Evolutionary conservation across 2,113 vertebrate genomes (phyloP), one percentile per base, ranked within the genome.

Genomic region (Sialia sialis): DNA sequence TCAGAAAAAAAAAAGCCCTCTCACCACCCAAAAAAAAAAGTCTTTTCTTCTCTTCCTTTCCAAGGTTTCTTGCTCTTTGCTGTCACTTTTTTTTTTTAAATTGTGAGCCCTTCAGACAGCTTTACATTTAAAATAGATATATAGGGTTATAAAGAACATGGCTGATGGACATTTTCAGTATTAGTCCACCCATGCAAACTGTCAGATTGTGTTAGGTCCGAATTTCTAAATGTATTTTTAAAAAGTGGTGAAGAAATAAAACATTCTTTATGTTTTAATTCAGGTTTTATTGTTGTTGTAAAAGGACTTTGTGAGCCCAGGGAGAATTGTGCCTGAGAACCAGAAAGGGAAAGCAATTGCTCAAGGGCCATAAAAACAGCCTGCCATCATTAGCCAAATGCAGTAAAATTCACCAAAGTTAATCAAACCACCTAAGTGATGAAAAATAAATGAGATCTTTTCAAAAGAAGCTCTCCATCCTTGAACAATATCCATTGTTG

Each of bases 321-420:
- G 20, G 91, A 94, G 94, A 79, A 63, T 93, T 95, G 67, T 95
- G 84, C 87, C 82, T 86, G 90, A 88, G 95, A 93, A 88, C 75
- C 79, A 93, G 91, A 90, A 96, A 96, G 94, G 84, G 69, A 94
- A 96, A 96, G 91, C 89, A 72, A 56, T 94, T 91, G 91, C 69
- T 64, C 67, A 63, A 94, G 89, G 80, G 80, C 93, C 49, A 29
- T 97, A 95, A 97, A 97, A 94, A 2, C 86, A 94, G 94, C 86
- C 88, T 93, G 94, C 93, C 68, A 32, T 93, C 91, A 74, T 93
- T 95, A 95, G 89, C 80, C 89, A 95, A 94, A 89, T 67, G 91
- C 94, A 93, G 92, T 97, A 96, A 95, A 96, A 95, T 78, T 87
- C 93, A 87, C 80, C 86, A 81, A 94, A 93, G 92, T 96, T 95